These are phyloP conservation scores for Pseudochirops corinnae DNA, from an alignment of 2,797 vertebrate genomes.

Conservation along the genomic window DNA sequence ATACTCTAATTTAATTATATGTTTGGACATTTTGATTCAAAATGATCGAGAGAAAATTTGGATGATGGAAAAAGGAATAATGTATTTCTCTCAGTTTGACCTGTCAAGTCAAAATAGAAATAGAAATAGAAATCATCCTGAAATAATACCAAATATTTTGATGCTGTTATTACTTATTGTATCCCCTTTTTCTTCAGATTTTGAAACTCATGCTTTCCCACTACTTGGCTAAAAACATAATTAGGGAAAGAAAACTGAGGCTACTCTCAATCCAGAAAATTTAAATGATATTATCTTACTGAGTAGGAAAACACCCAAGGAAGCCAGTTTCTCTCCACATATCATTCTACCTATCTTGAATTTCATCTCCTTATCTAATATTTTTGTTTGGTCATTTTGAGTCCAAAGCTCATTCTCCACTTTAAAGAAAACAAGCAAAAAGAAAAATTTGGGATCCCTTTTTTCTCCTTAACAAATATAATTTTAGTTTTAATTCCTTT, in stretches of 20 bases:
- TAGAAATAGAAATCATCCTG: neutral
- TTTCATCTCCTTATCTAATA: neutral
- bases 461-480: neutral
- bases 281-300: neutral
- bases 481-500: neutral
- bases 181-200: slow-evolving; percentile 10
- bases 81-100: neutral
- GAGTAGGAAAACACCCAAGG: neutral
- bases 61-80: slow-evolving; percentile 19
- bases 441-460: neutral
- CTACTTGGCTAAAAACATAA: neutral
- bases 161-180: neutral
- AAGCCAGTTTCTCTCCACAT: neutral
- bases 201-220: slow-evolving; percentile 43
- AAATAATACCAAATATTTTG: neutral
- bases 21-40: slow-evolving; percentile 43
- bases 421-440: neutral
- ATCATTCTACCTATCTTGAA: neutral
- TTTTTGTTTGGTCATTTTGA: neutral
- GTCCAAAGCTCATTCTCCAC: neutral
- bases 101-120: neutral
- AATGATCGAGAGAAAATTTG: slow-evolving; percentile 24
- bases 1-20: slow-evolving; percentile 20
- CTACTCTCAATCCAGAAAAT: slow-evolving; percentile 10
- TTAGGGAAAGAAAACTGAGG: neutral